These are phyloP conservation scores for Propithecus coquereli DNA, from an alignment of 2,113 vertebrate species.

Conservation along the genomic window DNA sequence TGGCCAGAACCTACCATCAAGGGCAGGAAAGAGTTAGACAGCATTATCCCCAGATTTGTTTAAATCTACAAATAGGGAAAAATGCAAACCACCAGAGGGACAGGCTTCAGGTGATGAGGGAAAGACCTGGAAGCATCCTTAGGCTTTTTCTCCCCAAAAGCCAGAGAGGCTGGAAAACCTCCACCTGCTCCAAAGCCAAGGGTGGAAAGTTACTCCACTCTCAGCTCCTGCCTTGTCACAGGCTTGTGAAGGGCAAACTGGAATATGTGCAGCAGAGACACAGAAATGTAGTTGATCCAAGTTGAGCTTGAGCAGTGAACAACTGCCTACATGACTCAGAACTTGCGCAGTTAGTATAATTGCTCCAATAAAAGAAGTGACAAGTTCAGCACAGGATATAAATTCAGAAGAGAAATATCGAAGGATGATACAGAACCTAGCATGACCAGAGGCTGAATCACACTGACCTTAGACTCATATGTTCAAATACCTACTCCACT, in stretches of 20 bases:
- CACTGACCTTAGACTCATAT: background rate
- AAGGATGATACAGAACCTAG: background rate
- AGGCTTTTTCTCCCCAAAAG: background rate
- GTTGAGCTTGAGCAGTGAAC: background rate
- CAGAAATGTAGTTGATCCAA: background rate
- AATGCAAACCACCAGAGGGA: background rate
- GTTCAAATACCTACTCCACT: background rate
- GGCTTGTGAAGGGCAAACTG: background rate
- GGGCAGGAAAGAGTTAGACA: background rate
- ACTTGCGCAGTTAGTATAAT: background rate
- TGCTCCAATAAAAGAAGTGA: slow-evolving; percentile 40
- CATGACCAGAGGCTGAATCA: slow-evolving; percentile 6
- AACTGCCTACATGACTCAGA: slow-evolving; percentile 22
- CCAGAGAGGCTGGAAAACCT: background rate
- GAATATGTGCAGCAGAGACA: background rate
- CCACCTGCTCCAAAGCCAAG: background rate
- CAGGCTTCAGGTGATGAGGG: background rate
- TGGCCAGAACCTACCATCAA: background rate
- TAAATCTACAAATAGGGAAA: background rate
- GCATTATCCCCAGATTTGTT: background rate
- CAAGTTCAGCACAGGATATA: background rate
- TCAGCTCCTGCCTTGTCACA: background rate
- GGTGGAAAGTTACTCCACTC: background rate
- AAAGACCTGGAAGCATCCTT: background rate
- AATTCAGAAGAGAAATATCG: slow-evolving; percentile 12